A percentile compares a stretch with the other conserved stretches of the same genome.
Conservation (phyloP, 2,797 vertebrate species). For the Microchirus variegatus region DNA sequence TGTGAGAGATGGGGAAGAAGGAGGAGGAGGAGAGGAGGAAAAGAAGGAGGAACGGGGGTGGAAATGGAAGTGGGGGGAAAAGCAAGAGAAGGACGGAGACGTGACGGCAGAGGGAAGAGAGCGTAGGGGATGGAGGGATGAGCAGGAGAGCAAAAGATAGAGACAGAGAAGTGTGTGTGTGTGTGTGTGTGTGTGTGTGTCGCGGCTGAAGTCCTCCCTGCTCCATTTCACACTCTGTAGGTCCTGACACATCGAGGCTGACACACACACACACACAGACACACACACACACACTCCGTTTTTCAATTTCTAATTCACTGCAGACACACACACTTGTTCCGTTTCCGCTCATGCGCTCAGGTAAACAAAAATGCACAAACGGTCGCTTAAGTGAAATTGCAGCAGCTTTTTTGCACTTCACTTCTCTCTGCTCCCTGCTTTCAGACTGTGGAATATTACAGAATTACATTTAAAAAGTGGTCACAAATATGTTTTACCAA, state of each 20-base stretch:
- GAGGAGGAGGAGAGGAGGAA: background rate
- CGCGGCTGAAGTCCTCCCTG: conserved; percentile 60
- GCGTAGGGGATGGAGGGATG: background rate
- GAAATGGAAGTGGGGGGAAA: conserved; percentile 17
- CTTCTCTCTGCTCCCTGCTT: conserved; percentile 11
- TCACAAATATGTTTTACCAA: too few species aligned
- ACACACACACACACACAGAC: conserved; percentile 21
- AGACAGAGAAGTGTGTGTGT: conserved; percentile 8
- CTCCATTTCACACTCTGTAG: conserved; percentile 77
- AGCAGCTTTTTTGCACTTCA: conserved; percentile 6
- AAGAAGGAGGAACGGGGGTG: conserved; percentile 4
- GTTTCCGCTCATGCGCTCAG: conserved; percentile 27
- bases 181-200: conserved; percentile 28
- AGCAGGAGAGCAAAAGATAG: conserved; percentile 15
- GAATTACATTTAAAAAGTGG: too few species aligned
- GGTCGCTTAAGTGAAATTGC: conserved; percentile 15
- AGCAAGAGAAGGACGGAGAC: too few species aligned
- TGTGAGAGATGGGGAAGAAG: conserved; percentile 13
- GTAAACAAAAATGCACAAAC: conserved; percentile 38
- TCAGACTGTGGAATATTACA: too few species aligned
- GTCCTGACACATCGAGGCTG: conserved; percentile 44
- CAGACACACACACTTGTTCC: background rate
- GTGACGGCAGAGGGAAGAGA: too few species aligned
- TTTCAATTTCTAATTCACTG: conserved; percentile 31
- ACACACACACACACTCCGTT: conserved; percentile 16